Percentiles rank a stretch among this genome's conserved stretches.
phyloP scores from a whole-genome alignment of 2,888 invertebrate genomes.

The Diplolepis rosae region DNA sequence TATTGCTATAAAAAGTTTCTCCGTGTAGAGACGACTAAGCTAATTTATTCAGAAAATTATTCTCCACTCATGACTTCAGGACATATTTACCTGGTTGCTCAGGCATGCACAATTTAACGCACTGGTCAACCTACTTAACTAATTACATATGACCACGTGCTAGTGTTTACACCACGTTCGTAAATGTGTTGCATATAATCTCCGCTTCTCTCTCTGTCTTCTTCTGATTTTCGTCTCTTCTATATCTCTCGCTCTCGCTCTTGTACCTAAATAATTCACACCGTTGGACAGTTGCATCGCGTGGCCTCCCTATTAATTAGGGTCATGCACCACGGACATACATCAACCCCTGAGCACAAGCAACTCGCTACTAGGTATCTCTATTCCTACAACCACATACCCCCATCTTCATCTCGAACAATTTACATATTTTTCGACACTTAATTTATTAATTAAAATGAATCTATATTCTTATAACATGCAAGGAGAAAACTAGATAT shows the following conservation, averaged over 20 bases:
- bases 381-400: constrained; percentile 30
- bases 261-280: constrained; percentile 64
- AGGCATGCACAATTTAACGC: constrained; percentile 40
- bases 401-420: constrained; percentile 38
- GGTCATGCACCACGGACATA: constrained; percentile 71
- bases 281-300: constrained; percentile 70
- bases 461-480: too few species aligned
- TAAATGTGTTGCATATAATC: constrained; percentile 29
- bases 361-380: constrained; percentile 47
- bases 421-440: constrained; percentile 58
- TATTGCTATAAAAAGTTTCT: too few species aligned
- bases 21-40: neutral
- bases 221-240: constrained; percentile 30
- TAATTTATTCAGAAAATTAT: constrained; percentile 2
- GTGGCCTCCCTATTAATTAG: constrained; percentile 72
- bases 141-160: constrained; percentile 55
- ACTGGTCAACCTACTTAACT: constrained; percentile 52
- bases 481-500: too few species aligned
- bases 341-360: constrained; percentile 62
- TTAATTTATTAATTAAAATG: constrained; percentile 55
- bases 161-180: constrained; percentile 52
- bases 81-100: constrained; percentile 30
- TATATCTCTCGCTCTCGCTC: constrained; percentile 41
- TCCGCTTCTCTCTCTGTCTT: constrained; percentile 17
- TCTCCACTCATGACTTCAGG: constrained; percentile 18